Evolutionary conservation across 2,113 vertebrate genomes (phyloP).

Genomic region (Orthonyx spaldingii): DNA sequence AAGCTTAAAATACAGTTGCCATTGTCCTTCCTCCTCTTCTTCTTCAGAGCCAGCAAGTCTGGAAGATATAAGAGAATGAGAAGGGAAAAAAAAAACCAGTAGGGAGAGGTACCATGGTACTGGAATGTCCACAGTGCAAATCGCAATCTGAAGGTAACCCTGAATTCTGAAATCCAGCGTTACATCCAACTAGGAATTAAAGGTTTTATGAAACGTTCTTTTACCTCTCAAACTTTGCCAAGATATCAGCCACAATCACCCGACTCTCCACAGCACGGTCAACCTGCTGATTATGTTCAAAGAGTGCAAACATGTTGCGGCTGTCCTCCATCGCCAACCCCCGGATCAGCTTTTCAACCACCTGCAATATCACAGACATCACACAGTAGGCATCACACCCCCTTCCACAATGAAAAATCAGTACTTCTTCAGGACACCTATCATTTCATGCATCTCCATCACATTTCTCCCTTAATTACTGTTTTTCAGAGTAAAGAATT

Average conservation of each 20-base stretch:
- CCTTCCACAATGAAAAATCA: not conserved
- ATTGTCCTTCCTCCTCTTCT: constrained; percentile 84
- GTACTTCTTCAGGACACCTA: not conserved
- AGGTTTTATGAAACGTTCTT: not conserved
- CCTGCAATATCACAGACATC: constrained; percentile 13
- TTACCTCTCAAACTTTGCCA: constrained; percentile 75
- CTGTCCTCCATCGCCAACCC: constrained; percentile 74
- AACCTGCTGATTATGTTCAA: constrained; percentile 65
- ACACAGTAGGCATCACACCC: not conserved
- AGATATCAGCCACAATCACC: constrained; percentile 73
- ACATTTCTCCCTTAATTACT: not conserved
- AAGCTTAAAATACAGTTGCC: constrained; percentile 91
- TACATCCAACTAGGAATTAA: not conserved
- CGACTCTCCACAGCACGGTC: constrained; percentile 71
- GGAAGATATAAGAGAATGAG: not conserved
- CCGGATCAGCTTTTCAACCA: constrained; percentile 74
- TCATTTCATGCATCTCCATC: not conserved
- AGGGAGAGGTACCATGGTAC: not conserved
- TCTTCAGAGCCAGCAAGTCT: constrained; percentile 83
- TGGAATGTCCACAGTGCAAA: not conserved
- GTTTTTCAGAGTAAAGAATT: not conserved
- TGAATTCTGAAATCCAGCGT: not conserved
- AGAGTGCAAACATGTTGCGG: constrained; percentile 72
- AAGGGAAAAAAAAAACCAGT: not conserved
- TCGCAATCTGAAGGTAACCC: not conserved